Base-by-base conservation (phyloP, 2,888 invertebrate genomes). In the Strigamia maritima region DNA sequence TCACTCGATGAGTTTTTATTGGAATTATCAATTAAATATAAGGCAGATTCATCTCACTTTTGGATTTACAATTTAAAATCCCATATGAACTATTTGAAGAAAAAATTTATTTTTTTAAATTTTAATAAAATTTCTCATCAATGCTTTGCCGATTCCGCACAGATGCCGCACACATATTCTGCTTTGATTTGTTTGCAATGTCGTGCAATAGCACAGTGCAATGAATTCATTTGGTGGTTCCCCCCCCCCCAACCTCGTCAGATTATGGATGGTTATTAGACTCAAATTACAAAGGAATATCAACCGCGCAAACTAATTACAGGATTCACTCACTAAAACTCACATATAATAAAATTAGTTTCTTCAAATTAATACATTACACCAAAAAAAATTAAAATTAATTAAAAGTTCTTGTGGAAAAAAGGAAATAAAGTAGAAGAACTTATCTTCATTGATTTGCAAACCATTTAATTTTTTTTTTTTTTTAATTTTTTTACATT, bases 191-290 rank as follows among this genome's bases (percentile, higher is more conserved):
- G 60, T 65, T 65, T 65, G 60, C 60, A 65, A 65, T 65, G 60
- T 65, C 60, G 60, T 24, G 60, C 24, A 24, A 65, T 65, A 24
- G 60, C 60, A 65, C 22, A 65, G 60, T 24, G 60, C 60, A 65
- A 65, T 65, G 60, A 65, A 65, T 65, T 65, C 60, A 65, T 65
- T n/a, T 65, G 60, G 60, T 65, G 60, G 60, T 65, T 65, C 60
- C 60, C 44, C 19, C 60, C 19, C 19, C 60, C 22, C 19, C 60
- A 65, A 24, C 60, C 60, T 65, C 60, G 24, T 65, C 60, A 65
- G 60, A 22, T 65, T 65, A 65, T 65, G 60, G 60, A 65, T 65
- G 60, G 60, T 65, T 65, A 65, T 65, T 65, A 65, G 60, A 65
- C 60, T 22, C 60, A 65, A 65, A 65, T 65, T 65, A 65, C 60